Base-by-base conservation (phyloP, 1,140 invertebrate genomes). In the Leptinotarsa defecta region DNA sequence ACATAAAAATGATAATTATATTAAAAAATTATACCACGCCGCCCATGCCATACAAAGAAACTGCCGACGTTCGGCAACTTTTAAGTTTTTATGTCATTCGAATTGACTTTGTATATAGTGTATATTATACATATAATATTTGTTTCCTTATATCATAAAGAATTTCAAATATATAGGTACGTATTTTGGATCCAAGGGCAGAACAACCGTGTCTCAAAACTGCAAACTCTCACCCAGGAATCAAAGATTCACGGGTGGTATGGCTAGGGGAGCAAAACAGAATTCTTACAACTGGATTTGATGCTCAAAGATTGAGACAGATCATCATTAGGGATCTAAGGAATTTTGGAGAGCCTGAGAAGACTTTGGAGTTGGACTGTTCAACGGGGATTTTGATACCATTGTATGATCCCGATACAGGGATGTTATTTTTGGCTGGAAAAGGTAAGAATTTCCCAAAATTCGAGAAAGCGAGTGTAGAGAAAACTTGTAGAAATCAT, bases 351-450 rank as follows among this genome's bases (percentile, higher is more conserved):
- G 89, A 92, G 73, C 90, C 94, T 1, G 90, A 96, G 68, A 95
- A 94, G 84, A 92, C 92, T 0, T 82, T 95, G 19, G 92, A 92
- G 79, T 86, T 96, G 78, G 96, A 97, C 85, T 94, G 94, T 78
- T 96, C 95, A n/a, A 96, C 95, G 48, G 95, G 95, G 34, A 93
- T 96, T 73, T 84, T 97, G 67, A 96, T 97, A 89, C 95, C 96
- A 0, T 86, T 97, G 0, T 96, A 91, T 85, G 96, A 98, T 88
- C 86, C 93, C 48, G 96, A 98, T 80, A 98, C 96, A 22, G 94
- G 94, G 78, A 97, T 98, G 96, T 88, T 98, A 24, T 98, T 98
- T 86, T 86, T 98, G 49, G 93, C 94, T 80, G 96, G 95, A n/a
- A 97, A 98, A 88, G 95, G 83, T 82, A 11, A 43, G 34, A 43